Percentiles rank a stretch among this genome's conserved stretches.
phyloP scores from a whole-genome alignment of 1,140 invertebrate genomes.

The Nilaparvata lugens region DNA sequence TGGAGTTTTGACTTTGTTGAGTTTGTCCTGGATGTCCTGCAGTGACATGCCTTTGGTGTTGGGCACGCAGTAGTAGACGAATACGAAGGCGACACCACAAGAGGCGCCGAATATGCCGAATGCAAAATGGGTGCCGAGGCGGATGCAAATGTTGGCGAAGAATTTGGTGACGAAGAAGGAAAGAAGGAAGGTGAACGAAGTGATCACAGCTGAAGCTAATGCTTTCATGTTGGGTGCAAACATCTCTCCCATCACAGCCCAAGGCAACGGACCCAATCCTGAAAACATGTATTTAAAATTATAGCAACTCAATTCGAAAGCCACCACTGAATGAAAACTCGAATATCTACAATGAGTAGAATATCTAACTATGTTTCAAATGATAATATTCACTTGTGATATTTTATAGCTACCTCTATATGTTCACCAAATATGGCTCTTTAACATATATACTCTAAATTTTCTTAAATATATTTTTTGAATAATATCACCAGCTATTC shows the following conservation, averaged over 20 bases:
- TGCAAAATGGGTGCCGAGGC: slow-evolving; percentile 54
- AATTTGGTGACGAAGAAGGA: slow-evolving; percentile 73
- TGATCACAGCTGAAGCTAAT: slow-evolving; percentile 60
- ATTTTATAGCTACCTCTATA: too few species aligned
- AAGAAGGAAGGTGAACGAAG: slow-evolving; percentile 65
- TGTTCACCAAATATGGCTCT: too few species aligned
- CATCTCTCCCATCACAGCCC: slow-evolving; percentile 76
- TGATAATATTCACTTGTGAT: too few species aligned
- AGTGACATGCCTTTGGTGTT: slow-evolving; percentile 75
- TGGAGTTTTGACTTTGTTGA: slow-evolving; percentile 34
- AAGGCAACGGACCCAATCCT: slow-evolving; percentile 73
- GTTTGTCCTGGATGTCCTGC: slow-evolving; percentile 60
- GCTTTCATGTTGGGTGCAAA: slow-evolving; percentile 68
- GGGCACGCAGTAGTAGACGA: slow-evolving; percentile 55
- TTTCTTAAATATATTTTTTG: too few species aligned
- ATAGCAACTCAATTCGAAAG: too few species aligned
- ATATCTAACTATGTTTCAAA: too few species aligned
- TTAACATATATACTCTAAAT: too few species aligned
- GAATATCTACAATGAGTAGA: too few species aligned
- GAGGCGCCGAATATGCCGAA: slow-evolving; percentile 73
- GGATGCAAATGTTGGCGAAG: slow-evolving; percentile 47
- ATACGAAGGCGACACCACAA: slow-evolving; percentile 47
- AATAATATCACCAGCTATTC: too few species aligned
- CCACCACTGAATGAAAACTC: too few species aligned
- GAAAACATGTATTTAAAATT: too few species aligned